Evolutionary conservation across 2,113 vertebrate species (phyloP).

Genomic region (Spilogale gracilis): DNA sequence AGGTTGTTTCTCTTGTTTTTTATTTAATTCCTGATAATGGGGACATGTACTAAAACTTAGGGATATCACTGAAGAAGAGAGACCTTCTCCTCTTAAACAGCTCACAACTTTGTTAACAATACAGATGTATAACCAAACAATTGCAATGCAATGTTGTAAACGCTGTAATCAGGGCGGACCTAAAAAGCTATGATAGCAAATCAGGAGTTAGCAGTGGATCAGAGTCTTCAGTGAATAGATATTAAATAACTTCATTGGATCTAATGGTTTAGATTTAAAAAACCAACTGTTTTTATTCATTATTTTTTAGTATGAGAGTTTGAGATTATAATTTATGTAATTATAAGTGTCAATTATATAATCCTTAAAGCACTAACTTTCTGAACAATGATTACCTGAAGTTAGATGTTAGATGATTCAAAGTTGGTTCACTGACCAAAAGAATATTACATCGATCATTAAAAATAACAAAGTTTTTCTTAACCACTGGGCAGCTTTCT

Average conservation of each 20-base stretch:
- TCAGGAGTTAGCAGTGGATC: neutral
- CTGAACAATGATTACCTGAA: neutral
- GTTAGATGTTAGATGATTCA: neutral
- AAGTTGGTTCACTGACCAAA: neutral
- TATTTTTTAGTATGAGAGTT: slow-evolving; percentile 6
- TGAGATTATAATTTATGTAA: slow-evolving; percentile 36
- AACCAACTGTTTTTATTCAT: neutral
- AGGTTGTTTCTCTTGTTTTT: neutral
- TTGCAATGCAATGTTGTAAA: neutral
- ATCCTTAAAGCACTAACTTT: slow-evolving; percentile 46
- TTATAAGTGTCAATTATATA: neutral
- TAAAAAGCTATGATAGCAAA: neutral
- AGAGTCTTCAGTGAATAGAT: neutral
- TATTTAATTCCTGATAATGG: neutral
- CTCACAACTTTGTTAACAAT: neutral
- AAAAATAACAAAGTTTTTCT: neutral
- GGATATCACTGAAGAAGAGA: neutral
- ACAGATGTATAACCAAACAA: neutral
- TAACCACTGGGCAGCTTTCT: neutral
- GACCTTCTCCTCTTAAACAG: neutral
- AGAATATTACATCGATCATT: neutral
- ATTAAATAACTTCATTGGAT: neutral
- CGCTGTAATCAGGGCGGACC: neutral
- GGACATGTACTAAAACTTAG: neutral
- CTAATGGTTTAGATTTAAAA: neutral